Evolutionary conservation across 92 coral and sea anemone species (phyloP).

Genomic region (Phenganax marumi): DNA sequence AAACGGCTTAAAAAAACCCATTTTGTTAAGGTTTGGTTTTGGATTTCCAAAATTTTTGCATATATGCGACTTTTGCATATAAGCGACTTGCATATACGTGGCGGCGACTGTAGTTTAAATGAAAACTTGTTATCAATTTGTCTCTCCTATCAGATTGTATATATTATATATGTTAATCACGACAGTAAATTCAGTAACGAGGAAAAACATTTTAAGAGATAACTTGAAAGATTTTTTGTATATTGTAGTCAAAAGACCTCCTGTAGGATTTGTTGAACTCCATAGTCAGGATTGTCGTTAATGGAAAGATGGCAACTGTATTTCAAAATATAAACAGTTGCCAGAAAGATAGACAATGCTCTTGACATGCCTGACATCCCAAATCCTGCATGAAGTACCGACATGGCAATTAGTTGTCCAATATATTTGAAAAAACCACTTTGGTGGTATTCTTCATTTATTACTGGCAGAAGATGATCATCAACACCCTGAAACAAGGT

Average conservation of each 20-base stretch:
- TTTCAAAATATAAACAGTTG: constrained; percentile 53
- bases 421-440: constrained; percentile 60
- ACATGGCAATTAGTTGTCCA: constrained; percentile 64
- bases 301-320: constrained; percentile 56
- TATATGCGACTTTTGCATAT: too few species aligned
- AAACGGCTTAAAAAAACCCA: too few species aligned
- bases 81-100: too few species aligned
- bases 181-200: too few species aligned
- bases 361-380: constrained; percentile 57
- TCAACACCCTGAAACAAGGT: constrained; percentile 53
- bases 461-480: constrained; percentile 61
- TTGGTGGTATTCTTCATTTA: constrained; percentile 61
- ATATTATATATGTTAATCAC: too few species aligned
- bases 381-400: constrained; percentile 56
- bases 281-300: constrained; percentile 57
- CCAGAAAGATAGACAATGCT: constrained; percentile 55
- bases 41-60: too few species aligned
- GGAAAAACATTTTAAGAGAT: too few species aligned
- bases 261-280: constrained; percentile 45
- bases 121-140: too few species aligned
- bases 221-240: too few species aligned
- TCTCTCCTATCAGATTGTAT: too few species aligned
- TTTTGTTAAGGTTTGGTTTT: too few species aligned
- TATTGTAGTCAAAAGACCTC: constrained; percentile 41
- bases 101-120: too few species aligned